Evolutionary conservation across 2,797 vertebrate species (phyloP), one percentile per base, ranked within the genome.

Genomic region (Gymnoscopelus braueri): DNA sequence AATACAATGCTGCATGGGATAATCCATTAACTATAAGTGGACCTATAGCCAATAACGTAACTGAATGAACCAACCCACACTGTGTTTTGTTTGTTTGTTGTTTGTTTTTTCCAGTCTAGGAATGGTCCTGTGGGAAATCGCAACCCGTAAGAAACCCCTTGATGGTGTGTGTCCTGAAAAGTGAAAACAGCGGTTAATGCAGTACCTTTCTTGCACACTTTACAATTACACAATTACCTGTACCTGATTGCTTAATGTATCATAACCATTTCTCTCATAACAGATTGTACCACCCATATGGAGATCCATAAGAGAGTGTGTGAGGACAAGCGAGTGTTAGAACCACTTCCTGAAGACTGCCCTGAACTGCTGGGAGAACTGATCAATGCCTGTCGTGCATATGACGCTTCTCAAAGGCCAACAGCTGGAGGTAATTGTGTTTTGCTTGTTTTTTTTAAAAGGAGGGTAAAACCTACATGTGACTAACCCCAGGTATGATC

Each of bases 61-160:
- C n/a, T n/a, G n/a, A 48, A 61, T 47, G 14, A 24, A 3, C 26
- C 26, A 26, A 26, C 26, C 26, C 26, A 26, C 26, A 26, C 26
- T 26, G 26, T 26, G 26, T 26, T 3, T 47, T 54, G 26, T 26
- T 26, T 26, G 26, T 57, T 5, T 56, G 83, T 35, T 86, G n/a
- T n/a, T n/a, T n/a, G n/a, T 58, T 87, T 85, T 74, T 26, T 26
- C 26, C 88, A 97, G 96, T 84, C 95, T 98, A 5, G 96, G 96
- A 14, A 93, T 98, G 2, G 94, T 97, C 59, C 82, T 98, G 81
- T 96, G 96, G 94, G 96, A 98, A 88, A 91, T 97, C 0, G 86
- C 86, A 9, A 96, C 94, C 10, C 90, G 91, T 29, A 89, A 88
- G 67, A 84, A 75, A 65, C 96, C 95, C 0, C 96, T 95, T 86